Percentiles rank a stretch among this genome's conserved stretches.
Conservation (phyloP, 2,888 invertebrate genomes). For the Altica lythri region DNA sequence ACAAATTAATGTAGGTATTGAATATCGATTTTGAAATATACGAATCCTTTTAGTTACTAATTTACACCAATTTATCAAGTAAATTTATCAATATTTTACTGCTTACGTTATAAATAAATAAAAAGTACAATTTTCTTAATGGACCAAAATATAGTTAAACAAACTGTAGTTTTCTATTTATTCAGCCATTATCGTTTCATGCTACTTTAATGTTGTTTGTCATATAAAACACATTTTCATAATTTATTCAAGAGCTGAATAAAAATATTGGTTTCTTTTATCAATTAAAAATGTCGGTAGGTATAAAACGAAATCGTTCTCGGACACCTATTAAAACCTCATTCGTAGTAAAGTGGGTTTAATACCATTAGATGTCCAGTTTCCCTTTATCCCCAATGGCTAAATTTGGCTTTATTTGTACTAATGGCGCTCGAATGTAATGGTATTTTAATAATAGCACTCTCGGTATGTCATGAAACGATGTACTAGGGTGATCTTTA, state of each 20-base stretch:
- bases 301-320: slow-evolving; percentile 35
- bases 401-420: slow-evolving; percentile 47
- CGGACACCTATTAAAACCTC: slow-evolving; percentile 50
- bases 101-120: slow-evolving; percentile 32
- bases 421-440: slow-evolving; percentile 55
- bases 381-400: slow-evolving; percentile 43
- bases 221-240: slow-evolving; percentile 44
- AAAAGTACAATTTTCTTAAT: slow-evolving; percentile 30
- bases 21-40: slow-evolving; percentile 13
- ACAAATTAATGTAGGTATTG: slow-evolving; percentile 7
- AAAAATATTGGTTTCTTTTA: slow-evolving; percentile 19
- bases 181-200: slow-evolving; percentile 35
- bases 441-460: slow-evolving; percentile 55
- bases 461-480: slow-evolving; percentile 42
- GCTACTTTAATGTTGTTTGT: slow-evolving; percentile 45
- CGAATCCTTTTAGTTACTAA: slow-evolving; percentile 17
- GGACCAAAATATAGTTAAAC: slow-evolving; percentile 26
- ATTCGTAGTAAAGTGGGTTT: slow-evolving; percentile 48
- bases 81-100: slow-evolving; percentile 21
- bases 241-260: slow-evolving; percentile 40
- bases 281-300: slow-evolving; percentile 1
- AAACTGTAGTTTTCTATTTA: slow-evolving; percentile 31
- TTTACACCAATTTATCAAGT: slow-evolving; percentile 21
- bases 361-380: slow-evolving; percentile 47
- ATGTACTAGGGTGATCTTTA: neutral